phyloP scores from a whole-genome alignment of 2,888 invertebrate genomes.

The Heliconius cydno region DNA sequence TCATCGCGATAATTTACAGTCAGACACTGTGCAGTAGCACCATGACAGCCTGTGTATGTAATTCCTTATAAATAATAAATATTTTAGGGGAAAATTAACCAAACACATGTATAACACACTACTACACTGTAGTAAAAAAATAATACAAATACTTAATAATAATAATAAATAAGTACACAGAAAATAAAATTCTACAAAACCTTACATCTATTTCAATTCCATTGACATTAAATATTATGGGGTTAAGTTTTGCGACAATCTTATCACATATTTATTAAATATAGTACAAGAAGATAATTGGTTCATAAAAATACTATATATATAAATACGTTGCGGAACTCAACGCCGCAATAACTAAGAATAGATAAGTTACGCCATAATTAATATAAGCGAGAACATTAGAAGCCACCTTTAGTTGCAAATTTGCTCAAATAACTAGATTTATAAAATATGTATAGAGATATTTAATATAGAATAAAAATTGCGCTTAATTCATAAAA shows the following conservation, averaged over 20 bases:
- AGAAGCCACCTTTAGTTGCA: not conserved
- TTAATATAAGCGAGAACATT: constrained; percentile 4
- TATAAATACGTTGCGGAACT: not conserved
- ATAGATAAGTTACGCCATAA: not conserved
- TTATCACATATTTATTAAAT: not conserved
- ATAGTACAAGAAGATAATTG: not conserved
- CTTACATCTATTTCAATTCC: constrained; percentile 5
- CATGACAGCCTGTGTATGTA: too few relatives aligned
- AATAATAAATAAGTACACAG: not conserved
- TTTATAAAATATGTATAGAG: not conserved
- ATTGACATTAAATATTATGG: constrained; percentile 6
- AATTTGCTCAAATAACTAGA: constrained; percentile 3
- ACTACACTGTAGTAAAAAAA: too few relatives aligned
- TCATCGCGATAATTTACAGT: too few relatives aligned
- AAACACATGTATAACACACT: too few relatives aligned
- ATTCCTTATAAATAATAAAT: too few relatives aligned
- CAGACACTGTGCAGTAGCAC: too few relatives aligned
- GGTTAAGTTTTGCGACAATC: constrained; percentile 6
- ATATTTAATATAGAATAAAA: not conserved
- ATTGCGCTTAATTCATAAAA: not conserved
- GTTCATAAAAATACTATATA: constrained; percentile 4
- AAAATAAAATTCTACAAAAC: not conserved
- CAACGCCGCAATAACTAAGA: not conserved
- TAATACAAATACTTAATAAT: too few relatives aligned
- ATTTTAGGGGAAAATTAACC: too few relatives aligned